Base-by-base conservation (phyloP, 2,113 vertebrate species). In the Hipposideros armiger region DNA sequence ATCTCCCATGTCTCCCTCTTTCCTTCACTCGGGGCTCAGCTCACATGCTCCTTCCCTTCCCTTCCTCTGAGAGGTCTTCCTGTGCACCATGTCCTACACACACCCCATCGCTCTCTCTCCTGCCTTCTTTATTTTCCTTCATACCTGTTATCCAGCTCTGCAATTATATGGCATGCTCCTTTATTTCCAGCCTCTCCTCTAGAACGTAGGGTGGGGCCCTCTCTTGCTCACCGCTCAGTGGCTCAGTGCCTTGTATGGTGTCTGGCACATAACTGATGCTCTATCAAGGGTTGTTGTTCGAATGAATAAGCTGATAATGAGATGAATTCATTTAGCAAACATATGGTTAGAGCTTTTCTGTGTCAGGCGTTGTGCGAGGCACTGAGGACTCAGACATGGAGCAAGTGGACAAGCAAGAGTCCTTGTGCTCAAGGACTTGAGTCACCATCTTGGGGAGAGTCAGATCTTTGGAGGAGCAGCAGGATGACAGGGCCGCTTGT, bases 221-320 rank as follows among this genome's bases (percentile, higher is more conserved):
- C 11, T 54, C 28, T 15, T 28, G 32, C 47, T 36, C 78, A 22
- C 36, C 40, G 58, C 22, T 58, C 7, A 1, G 30, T 26, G 72
- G 73, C 58, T 56, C 9, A 16, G 54, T 24, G 20, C 9, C 80
- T 67, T 28, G 30, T 15, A 22, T 19, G n/a, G 47, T 15, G 4
- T 30, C 24, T 32, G 19, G 88, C 11, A 22, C 9, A 3, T 14
- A 36, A 69, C 0, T 36, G 67, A 10, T 0, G 1, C 54, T 66
- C 73, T 40, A 0, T 30, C 26, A 70, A 73, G 67, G 42, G 82
- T 52, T 30, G 16, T 36, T 19, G 50, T 15, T n/a, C n/a, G 54
- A 54, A 47, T 17, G 32, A 80, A 7, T 8, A 16, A 30, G 69
- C n/a, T n/a, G 28, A 40, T 20, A 9, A 91, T 24, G 22, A 60